Evolutionary conservation across 1,140 invertebrate species (phyloP).

Genomic region (Hyles euphorbiae): DNA sequence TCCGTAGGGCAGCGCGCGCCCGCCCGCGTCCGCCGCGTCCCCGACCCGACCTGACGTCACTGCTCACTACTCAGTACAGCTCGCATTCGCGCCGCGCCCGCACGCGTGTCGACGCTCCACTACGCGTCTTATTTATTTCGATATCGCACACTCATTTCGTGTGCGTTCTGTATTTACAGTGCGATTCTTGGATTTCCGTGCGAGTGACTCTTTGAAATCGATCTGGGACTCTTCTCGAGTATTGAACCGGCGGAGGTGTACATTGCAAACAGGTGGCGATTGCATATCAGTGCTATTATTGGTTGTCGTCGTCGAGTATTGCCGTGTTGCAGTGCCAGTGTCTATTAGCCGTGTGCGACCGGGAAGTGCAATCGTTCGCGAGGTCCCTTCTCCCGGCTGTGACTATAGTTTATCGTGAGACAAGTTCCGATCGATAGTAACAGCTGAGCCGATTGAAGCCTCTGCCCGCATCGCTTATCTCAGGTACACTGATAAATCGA

Average conservation of each 20-base stretch:
- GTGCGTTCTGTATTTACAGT: not conserved
- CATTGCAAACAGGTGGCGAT: conserved; percentile 42
- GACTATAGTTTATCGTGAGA: conserved; percentile 39
- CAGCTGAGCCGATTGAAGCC: conserved; percentile 50
- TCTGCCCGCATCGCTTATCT: conserved; percentile 33
- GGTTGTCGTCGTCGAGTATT: conserved; percentile 39
- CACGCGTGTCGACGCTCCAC: conserved; percentile 19
- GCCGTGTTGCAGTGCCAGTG: conserved; percentile 34
- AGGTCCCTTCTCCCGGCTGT: conserved; percentile 29
- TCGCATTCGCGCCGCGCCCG: conserved; percentile 28
- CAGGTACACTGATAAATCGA: conserved; percentile 33
- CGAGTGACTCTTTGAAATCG: too few relatives aligned
- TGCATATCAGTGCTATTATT: conserved; percentile 53
- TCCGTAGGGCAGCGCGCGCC: conserved; percentile 6
- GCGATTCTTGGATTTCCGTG: not conserved
- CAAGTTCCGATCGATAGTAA: conserved; percentile 55
- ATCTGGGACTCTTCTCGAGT: too few relatives aligned
- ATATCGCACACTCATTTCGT: conserved; percentile 28
- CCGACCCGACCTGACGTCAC: conserved; percentile 38
- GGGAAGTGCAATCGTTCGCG: conserved; percentile 39
- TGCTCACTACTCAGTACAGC: conserved; percentile 33
- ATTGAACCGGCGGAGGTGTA: too few relatives aligned
- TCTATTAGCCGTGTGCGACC: conserved; percentile 40
- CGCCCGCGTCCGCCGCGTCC: conserved; percentile 31
- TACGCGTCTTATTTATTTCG: conserved; percentile 26